Evolutionary conservation across 2,888 invertebrate genomes (phyloP).

Genomic region (Teleogryllus oceanicus): DNA sequence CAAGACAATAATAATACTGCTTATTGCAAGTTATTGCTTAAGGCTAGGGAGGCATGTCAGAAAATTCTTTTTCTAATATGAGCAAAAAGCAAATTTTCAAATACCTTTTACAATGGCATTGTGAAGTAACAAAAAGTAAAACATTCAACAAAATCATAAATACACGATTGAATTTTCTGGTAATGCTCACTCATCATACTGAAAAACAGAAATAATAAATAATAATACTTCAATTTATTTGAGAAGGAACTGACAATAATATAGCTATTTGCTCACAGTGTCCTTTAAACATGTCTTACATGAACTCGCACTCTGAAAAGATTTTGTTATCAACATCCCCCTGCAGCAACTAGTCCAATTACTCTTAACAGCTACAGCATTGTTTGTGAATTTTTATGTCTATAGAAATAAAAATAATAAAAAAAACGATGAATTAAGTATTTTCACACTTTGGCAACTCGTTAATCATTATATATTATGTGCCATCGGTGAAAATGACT

Average conservation of each 20-base stretch:
- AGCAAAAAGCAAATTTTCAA: conserved; percentile 43
- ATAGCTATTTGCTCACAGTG: conserved; percentile 2
- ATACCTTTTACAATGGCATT: background rate
- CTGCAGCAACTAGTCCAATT: conserved; percentile 9
- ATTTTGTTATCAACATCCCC: conserved; percentile 10
- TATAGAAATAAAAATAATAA: conserved; percentile 1
- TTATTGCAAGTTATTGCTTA: conserved; percentile 56
- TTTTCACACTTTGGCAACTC: background rate
- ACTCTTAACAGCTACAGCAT: conserved; percentile 6
- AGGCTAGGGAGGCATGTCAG: conserved; percentile 36
- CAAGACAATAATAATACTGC: conserved; percentile 41
- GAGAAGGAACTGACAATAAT: background rate
- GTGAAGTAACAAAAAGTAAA: no score
- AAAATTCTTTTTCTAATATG: conserved; percentile 40
- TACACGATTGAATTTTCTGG: background rate
- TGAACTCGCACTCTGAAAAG: conserved; percentile 1
- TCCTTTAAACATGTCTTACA: background rate
- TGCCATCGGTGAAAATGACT: conserved; percentile 6
- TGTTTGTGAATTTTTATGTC: background rate
- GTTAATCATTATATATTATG: background rate
- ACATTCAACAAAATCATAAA: no score
- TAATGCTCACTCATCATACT: background rate
- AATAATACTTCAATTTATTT: background rate
- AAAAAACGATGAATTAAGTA: background rate
- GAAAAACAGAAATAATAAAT: conserved; percentile 18